A percentile compares a stretch with the other conserved stretches of the same genome.
Conservation (phyloP, 64 coral and sea anemone species). For the Stichodactyla mertensii region DNA sequence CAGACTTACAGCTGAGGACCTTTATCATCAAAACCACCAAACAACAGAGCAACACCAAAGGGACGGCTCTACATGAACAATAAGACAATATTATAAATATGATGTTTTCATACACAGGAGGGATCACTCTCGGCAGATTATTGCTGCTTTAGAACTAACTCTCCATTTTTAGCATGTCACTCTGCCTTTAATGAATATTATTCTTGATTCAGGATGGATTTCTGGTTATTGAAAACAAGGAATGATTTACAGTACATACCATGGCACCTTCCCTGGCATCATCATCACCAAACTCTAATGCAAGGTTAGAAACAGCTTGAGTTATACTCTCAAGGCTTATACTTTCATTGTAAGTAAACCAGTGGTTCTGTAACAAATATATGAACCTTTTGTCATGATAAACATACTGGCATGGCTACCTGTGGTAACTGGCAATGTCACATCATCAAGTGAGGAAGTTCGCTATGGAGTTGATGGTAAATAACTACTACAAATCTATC, state of each 20-base stretch:
- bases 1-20: slow-evolving; percentile 89
- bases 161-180: too few relatives aligned
- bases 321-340: slow-evolving; percentile 96
- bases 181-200: too few relatives aligned
- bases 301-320: slow-evolving; percentile 96
- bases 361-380: slow-evolving; percentile 76
- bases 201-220: too few relatives aligned
- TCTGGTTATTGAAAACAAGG: background rate
- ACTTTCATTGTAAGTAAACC: slow-evolving; percentile 98
- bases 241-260: slow-evolving; percentile 38
- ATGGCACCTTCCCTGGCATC: slow-evolving; percentile 95
- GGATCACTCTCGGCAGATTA: too few relatives aligned
- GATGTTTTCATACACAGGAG: background rate
- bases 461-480: too few relatives aligned
- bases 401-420: background rate
- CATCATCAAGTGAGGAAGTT: too few relatives aligned
- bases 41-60: slow-evolving; percentile 96
- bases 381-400: background rate
- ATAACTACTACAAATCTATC: too few relatives aligned
- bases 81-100: background rate
- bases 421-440: background rate
- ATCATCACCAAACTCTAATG: slow-evolving; percentile 99
- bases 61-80: slow-evolving; percentile 75
- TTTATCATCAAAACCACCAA: slow-evolving; percentile 96
- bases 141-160: too few relatives aligned